A percentile compares a stretch with the other conserved stretches of the same genome.
phyloP scores from a whole-genome alignment of 2,888 invertebrate genomes.

The Ichneumoninae sp. region DNA sequence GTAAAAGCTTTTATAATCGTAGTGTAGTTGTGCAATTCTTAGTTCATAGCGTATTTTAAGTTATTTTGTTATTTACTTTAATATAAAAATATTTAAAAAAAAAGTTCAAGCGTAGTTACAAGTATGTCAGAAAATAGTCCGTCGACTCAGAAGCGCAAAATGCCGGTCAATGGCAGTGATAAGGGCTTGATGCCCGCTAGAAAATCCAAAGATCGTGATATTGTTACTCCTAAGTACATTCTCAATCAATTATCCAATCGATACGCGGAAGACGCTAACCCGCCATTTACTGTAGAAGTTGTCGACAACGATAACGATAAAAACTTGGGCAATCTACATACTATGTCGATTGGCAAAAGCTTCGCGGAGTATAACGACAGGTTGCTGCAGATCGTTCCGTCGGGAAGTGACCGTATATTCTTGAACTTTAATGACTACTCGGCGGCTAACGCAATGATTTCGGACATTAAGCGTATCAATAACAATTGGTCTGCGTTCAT shows the following conservation, averaged over 20 bases:
- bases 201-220: not conserved
- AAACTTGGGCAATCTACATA: slow-evolving; percentile 18
- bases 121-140: not conserved
- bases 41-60: too few species aligned
- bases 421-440: not conserved
- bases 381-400: not conserved
- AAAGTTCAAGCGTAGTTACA: too few species aligned
- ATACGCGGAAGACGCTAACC: not conserved
- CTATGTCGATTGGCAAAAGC: slow-evolving; percentile 11
- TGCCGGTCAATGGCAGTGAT: too few species aligned
- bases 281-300: slow-evolving; percentile 9
- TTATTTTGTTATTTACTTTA: too few species aligned
- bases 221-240: not conserved
- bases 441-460: not conserved
- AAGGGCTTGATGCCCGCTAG: not conserved
- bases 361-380: not conserved
- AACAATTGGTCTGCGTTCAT: slow-evolving; percentile 13
- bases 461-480: slow-evolving; percentile 2
- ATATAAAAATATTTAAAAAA: too few species aligned
- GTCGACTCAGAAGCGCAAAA: not conserved
- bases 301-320: not conserved
- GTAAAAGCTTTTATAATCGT: too few species aligned
- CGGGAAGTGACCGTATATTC: not conserved
- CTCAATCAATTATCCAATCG: not conserved
- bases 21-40: too few species aligned